Evolutionary conservation across 2,797 vertebrate genomes (phyloP).

Genomic region (Gymnocypris eckloni): DNA sequence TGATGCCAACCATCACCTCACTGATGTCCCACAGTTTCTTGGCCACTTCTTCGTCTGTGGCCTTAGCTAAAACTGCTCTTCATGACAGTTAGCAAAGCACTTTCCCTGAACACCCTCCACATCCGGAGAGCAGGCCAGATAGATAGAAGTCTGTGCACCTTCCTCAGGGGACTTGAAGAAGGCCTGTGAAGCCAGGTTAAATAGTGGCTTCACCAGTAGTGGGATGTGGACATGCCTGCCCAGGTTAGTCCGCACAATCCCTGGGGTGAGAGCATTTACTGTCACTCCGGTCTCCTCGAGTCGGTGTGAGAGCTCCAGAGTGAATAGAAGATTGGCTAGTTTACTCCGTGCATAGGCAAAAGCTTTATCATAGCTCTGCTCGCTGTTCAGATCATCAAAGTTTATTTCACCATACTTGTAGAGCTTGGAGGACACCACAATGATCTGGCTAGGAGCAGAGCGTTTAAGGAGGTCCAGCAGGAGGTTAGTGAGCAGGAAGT

Average conservation of each 20-base stretch:
- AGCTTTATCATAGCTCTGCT: conserved; percentile 85
- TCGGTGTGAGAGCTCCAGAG: conserved; percentile 82
- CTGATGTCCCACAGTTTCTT: conserved; percentile 94
- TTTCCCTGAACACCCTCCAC: conserved; percentile 84
- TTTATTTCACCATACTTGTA: conserved; percentile 91
- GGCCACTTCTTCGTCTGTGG: conserved; percentile 83
- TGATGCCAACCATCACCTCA: conserved; percentile 91
- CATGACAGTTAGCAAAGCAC: conserved; percentile 88
- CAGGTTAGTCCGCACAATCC: conserved; percentile 89
- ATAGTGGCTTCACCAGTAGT: conserved; percentile 81
- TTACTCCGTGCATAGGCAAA: conserved; percentile 89
- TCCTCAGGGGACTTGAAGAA: conserved; percentile 87
- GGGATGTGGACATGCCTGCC: conserved; percentile 86
- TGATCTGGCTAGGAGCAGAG: conserved; percentile 87
- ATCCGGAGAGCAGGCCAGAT: conserved; percentile 86
- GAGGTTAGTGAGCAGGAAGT: conserved; percentile 88
- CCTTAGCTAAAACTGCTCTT: conserved; percentile 87
- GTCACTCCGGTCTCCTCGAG: conserved; percentile 85
- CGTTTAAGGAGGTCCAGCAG: conserved; percentile 85
- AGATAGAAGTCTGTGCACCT: conserved; percentile 87
- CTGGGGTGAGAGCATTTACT: conserved; percentile 86
- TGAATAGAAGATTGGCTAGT: conserved; percentile 90
- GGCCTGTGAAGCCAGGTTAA: conserved; percentile 84
- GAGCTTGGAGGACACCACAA: conserved; percentile 91
- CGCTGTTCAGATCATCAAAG: conserved; percentile 91